Evolutionary conservation across 1,140 invertebrate species (phyloP), one percentile per base, ranked within the genome.

Genomic region (Thaumatotibia leucotreta): DNA sequence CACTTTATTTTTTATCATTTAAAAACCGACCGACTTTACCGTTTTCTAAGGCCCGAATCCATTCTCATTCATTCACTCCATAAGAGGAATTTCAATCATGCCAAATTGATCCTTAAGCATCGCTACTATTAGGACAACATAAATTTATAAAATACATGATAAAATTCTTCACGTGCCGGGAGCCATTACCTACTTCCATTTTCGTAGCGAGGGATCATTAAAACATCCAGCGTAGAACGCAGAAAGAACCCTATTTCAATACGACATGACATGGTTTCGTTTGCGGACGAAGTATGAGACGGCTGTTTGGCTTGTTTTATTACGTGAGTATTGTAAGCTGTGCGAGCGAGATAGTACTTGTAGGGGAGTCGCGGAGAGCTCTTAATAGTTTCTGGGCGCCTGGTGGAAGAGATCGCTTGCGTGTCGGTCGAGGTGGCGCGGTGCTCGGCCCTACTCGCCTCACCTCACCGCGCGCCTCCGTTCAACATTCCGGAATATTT

Each of bases 81-180:
- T 75, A 82, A 81, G 77, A 83, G 79, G 85, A 88, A 88, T 88
- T 81, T 84, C 76, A 86, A 85, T 75, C 75, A 86, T 81, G 88
- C 84, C 72, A 88, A 90, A 88, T 81, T 90, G 83, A 83, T 88
- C 84, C 83, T 86, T 88, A 90, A 84, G 84, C 82, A 87, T 87
- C 83, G 80, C 72, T 32, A 61, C 52, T 78, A 90, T 79, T 78
- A 80, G 82, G 85, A 68, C 62, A 88, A 75, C 88, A 90, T 90
- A 80, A 88, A 75, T 72, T 67, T 66, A 73, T 70, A 73, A 86
- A 82, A 81, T 74, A 75, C 65, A 80, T 75, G 66, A 76, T 61
- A n/a, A 80, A 82, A 88, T 88, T 83, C 86, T 70, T 83, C 61
- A 72, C 75, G 69, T 79, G 70, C 74, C 75, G 68, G 68, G 77